Percentiles rank a stretch among this genome's conserved stretches.
Evolutionary conservation across 1,140 invertebrate species (phyloP).

Genomic region (Marisa cornuarietis): DNA sequence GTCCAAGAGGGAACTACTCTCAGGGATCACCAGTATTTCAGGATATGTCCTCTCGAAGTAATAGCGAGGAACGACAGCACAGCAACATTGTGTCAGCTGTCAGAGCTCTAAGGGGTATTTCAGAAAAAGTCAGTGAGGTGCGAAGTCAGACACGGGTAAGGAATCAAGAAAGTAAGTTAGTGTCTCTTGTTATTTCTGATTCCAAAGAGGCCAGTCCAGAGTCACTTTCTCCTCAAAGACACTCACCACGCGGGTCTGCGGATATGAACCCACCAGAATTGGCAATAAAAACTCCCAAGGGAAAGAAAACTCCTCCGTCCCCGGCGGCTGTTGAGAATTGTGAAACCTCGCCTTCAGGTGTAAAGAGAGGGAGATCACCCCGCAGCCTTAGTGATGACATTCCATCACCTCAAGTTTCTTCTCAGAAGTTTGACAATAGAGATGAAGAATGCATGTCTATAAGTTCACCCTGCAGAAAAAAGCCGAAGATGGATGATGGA

Average conservation of each 20-base stretch:
- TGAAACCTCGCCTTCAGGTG: not conserved
- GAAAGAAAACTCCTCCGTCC: not conserved
- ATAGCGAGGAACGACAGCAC: constrained; percentile 11
- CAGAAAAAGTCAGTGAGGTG: not conserved
- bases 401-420: not conserved
- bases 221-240: constrained; percentile 3
- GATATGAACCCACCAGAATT: constrained; percentile 6
- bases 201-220: constrained; percentile 13
- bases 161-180: not conserved
- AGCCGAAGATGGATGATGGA: not conserved
- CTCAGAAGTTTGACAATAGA: not conserved
- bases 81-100: constrained; percentile 6
- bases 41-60: not conserved
- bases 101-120: constrained; percentile 10
- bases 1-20: not conserved
- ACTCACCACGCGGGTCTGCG: not conserved
- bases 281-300: not conserved
- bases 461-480: not conserved
- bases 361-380: not conserved
- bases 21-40: not conserved
- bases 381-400: not conserved
- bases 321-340: not conserved
- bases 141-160: not conserved
- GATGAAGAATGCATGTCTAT: not conserved
- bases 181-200: not conserved